Evolutionary conservation across 2,888 invertebrate species (phyloP).

Genomic region (Oasisia sp.): DNA sequence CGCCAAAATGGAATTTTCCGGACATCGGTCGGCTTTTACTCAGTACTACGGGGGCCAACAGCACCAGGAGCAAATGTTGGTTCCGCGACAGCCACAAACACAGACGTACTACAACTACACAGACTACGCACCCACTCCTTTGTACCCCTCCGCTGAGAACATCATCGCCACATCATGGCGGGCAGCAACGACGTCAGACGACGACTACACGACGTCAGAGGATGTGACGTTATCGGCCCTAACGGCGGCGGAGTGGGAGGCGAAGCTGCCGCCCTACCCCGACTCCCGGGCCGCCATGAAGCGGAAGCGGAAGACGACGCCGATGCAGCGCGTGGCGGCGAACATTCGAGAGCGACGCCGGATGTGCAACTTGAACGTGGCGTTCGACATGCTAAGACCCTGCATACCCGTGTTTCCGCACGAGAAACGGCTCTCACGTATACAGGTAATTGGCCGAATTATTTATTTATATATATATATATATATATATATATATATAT

Average conservation of each 20-base stretch:
- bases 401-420: conserved; percentile 42
- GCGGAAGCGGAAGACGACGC: conserved; percentile 44
- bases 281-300: neutral
- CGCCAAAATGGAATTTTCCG: neutral
- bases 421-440: conserved; percentile 42
- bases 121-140: neutral
- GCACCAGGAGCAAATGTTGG: neutral
- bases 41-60: neutral
- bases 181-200: neutral
- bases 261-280: neutral
- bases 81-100: neutral
- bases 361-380: conserved; percentile 92
- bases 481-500: no score
- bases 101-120: neutral
- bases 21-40: neutral
- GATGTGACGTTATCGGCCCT: neutral
- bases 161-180: neutral
- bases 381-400: conserved; percentile 84
- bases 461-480: no score
- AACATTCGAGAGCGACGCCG: conserved; percentile 88
- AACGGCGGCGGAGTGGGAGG: neutral
- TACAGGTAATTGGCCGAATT: conserved; percentile 18
- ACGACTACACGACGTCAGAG: neutral
- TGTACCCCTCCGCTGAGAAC: neutral
- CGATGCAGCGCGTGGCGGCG: conserved; percentile 77